Percentiles rank a stretch among this genome's conserved stretches.
phyloP scores from a whole-genome alignment of 2,888 invertebrate species.

The Oligia fasciuncula region DNA sequence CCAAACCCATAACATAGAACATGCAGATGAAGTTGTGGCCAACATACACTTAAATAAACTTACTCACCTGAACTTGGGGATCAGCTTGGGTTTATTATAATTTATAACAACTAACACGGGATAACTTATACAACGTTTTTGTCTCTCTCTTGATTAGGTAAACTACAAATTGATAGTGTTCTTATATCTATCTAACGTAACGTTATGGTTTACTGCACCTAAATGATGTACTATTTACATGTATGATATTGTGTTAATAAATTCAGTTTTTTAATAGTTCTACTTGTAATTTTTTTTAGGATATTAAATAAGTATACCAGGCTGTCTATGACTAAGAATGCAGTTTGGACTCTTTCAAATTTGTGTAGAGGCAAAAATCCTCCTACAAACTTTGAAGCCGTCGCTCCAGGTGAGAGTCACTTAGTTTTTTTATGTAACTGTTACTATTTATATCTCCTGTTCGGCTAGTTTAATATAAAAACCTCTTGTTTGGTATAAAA shows the following conservation, averaged over 20 bases:
- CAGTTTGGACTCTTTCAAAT: slow-evolving; percentile 99
- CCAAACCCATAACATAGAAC: too few species aligned
- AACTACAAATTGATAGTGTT: background rate
- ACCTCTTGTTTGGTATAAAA: background rate
- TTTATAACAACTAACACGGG: background rate
- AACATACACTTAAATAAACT: background rate
- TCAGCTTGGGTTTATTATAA: background rate
- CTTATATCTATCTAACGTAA: background rate
- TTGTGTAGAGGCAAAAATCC: slow-evolving; percentile 99
- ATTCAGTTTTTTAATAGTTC: background rate
- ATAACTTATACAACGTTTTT: background rate
- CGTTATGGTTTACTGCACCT: background rate
- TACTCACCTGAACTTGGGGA: background rate
- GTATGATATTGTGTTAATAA: background rate
- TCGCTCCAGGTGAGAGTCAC: slow-evolving; percentile 88
- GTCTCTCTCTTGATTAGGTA: background rate
- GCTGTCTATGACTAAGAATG: slow-evolving; percentile 97
- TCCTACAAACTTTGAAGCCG: slow-evolving; percentile 96
- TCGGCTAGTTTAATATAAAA: background rate
- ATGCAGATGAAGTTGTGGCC: background rate
- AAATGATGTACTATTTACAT: background rate
- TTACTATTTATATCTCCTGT: background rate
- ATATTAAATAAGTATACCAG: slow-evolving; percentile 95
- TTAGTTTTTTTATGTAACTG: background rate
- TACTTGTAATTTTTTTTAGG: slow-evolving; percentile 85